Base-by-base conservation (phyloP, 2,888 invertebrate genomes). In the Torymus auratus region DNA sequence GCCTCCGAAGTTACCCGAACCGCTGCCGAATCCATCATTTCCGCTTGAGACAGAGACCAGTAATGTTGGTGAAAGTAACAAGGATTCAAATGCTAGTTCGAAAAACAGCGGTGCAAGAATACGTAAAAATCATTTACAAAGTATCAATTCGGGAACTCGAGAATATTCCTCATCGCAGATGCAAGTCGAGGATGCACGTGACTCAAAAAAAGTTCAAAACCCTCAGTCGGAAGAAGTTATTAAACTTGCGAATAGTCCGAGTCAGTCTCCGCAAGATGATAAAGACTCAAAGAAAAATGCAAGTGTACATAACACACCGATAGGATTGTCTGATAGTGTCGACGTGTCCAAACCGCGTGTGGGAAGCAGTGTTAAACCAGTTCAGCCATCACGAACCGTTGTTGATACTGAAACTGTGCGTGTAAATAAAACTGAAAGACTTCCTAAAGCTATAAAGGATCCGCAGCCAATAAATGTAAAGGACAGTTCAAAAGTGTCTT, bases 111-210 rank as follows among this genome's bases (percentile, higher is more conserved):
- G 86, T 83, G 81, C 86, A 60, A 86, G 88, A 75, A 74, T 86
- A 58, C 87, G 88, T 17, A 86, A 87, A 53, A 85, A 81, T 83
- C 87, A 87, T 74, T 79, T 82, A 67, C 88, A 87, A 78, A 84
- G 72, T 64, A n/a, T 17, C 61, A 15, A 15, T 13, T 67, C 75
- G 12, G 23, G 28, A 15, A 52, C 13, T 14, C 77, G 82, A 53
- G 82, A 82, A 5, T 82, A 71, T 75, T 15, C 77, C 20, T 61
- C 62, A 28, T n/a, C 68, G 55, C 81, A 75, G 50, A 70, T 73
- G 3, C 84, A 84, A 53, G 41, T 56, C 2, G 84, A 84, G 4
- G 83, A 83, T 17, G 56, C 15, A 14, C 80, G 79, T 7, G 79
- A 81, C 11, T 14, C 20, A 0, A 83, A 76, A 56, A 82, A 83